Evolutionary conservation across 2,888 invertebrate species (phyloP).

Genomic region (Eupithecia subfuscata): DNA sequence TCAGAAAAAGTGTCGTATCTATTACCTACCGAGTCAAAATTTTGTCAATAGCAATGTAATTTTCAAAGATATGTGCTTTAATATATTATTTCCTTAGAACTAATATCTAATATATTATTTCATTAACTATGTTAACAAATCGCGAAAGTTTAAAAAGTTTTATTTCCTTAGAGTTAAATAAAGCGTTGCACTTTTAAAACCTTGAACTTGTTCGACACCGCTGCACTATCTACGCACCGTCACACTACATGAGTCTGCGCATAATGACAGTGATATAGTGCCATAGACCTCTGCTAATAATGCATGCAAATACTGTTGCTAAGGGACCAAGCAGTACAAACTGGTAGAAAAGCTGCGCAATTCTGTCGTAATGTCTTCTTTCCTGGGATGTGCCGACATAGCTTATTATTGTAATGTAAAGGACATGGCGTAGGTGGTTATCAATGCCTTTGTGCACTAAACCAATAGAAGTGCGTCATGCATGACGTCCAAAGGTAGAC

Average conservation of each 20-base stretch:
- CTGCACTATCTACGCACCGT: slow-evolving; percentile 31
- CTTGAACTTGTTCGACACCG: slow-evolving; percentile 34
- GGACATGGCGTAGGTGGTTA: neutral
- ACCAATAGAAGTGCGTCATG: neutral
- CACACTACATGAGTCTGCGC: slow-evolving; percentile 35
- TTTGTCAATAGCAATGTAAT: neutral
- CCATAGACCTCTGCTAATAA: slow-evolving; percentile 39
- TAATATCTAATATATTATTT: too few relatives aligned
- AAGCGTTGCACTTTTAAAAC: slow-evolving; percentile 9
- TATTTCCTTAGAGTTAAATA: neutral
- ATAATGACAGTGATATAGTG: slow-evolving; percentile 41
- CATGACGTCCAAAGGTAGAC: neutral
- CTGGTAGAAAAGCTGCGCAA: neutral
- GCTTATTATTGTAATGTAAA: neutral
- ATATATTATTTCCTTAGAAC: too few relatives aligned
- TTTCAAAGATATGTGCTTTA: neutral
- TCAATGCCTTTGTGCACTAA: neutral
- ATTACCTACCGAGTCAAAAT: too few relatives aligned
- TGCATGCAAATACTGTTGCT: slow-evolving; percentile 25
- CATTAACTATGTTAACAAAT: too few relatives aligned
- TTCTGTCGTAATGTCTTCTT: neutral
- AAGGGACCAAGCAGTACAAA: slow-evolving; percentile 3
- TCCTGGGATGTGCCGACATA: neutral
- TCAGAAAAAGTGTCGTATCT: neutral
- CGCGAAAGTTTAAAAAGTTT: too few relatives aligned